These are phyloP conservation scores for Xerus rutilus DNA, from an alignment of 2,797 vertebrate genomes.

Conservation along the genomic window DNA sequence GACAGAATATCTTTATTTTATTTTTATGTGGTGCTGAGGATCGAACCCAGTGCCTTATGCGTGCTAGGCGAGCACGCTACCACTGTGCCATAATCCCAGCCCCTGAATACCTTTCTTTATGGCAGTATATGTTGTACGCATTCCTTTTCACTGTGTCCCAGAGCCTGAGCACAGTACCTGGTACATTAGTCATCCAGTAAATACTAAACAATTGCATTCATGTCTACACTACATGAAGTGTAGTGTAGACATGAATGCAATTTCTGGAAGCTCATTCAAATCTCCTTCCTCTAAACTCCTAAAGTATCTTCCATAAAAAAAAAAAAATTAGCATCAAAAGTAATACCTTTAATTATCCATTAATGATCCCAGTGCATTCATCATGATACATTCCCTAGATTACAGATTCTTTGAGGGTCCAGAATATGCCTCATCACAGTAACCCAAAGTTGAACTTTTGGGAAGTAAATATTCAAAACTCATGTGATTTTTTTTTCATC, in stretches of 20 bases:
- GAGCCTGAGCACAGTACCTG: neutral
- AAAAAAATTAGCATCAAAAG: conserved; percentile 43
- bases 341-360: neutral
- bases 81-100: no score
- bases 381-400: neutral
- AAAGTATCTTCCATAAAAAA: neutral
- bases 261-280: neutral
- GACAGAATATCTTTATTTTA: no score
- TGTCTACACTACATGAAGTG: neutral
- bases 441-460: neutral
- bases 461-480: conserved; percentile 13
- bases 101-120: neutral
- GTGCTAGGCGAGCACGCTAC: no score
- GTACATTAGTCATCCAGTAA: neutral
- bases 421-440: neutral
- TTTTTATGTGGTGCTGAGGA: no score
- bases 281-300: conserved; percentile 25
- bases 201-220: neutral
- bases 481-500: neutral
- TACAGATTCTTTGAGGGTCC: neutral
- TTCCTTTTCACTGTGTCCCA: conserved; percentile 3
- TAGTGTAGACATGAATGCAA: no score
- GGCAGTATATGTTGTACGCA: neutral
- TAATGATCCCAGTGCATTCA: neutral
- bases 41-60: no score